Evolutionary conservation across 1,140 invertebrate species (phyloP), one percentile per base, ranked within the genome.

Genomic region (Bombus sylvicola): DNA sequence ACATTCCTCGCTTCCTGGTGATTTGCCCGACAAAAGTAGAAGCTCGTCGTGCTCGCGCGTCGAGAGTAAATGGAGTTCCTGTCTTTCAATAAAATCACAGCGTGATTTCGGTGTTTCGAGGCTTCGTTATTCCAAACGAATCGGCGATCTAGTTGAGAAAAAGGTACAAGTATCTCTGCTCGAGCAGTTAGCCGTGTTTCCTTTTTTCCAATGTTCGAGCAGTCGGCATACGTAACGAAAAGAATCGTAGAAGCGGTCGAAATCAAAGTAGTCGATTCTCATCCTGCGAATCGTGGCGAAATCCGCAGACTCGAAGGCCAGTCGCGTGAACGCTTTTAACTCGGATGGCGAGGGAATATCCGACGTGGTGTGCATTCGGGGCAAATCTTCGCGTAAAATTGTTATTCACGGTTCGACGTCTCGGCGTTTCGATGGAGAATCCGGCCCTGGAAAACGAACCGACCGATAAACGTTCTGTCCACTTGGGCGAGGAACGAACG

Each of bases 251-350:
- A 10, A 4, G 39, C 4, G 10, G 5, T 41, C 22, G 25, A 28
- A 41, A 39, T 28, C 10, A n/a, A 69, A 37, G 15, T 8, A 25
- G 8, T 39, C 10, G 66, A 31, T 37, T 22, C 37, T n/a, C 22
- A 25, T 68, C 41, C 59, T 5, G 39, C 15, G 37, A n/a, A 10
- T 39, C 37, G 15, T 6, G 72, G 28, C 10, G 68, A 85, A 64
- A 73, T 31, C 5, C 28, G 43, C 3, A 5, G 41, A 72, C 57
- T 81, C 71, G 78, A 85, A 81, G 53, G 83, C 83, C 39, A 28
- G 69, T 83, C 82, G 82, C 74, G 81, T 83, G 75, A 57, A 47
- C 66, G 66, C 53, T 80, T 80, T 84, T 80, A 79, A 80, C 75
- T 71, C 41, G 31, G 9, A 71, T 62, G 25, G n/a, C 76, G 12